Base-by-base conservation (phyloP, 2,888 invertebrate species). In the Kuschelorhynchus macadamiae region DNA sequence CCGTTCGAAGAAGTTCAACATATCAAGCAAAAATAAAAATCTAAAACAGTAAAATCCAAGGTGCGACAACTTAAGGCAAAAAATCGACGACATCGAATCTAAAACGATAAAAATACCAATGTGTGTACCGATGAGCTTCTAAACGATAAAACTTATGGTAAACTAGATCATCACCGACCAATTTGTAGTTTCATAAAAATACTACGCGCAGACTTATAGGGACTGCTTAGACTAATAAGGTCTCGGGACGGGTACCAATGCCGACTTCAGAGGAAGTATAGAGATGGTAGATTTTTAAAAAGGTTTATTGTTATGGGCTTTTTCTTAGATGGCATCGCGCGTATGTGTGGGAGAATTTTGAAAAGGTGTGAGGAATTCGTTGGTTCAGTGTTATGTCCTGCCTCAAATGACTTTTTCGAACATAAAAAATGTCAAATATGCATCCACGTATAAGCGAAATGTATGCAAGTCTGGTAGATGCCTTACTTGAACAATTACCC, bases 91-190 rank as follows among this genome's bases (percentile, higher is more conserved):
- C 21, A 18, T 55, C 25, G 41, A 41, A 25, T n/a, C 41, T 14
- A 36, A 32, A 18, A n/a, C 42, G 30, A 39, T 75, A 72, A 65
- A 71, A 72, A 75, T 75, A 49, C 72, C 73, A 32, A 72, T 61
- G 72, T 65, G 75, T 70, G 65, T 65, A 46, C 33, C 59, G 57
- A 75, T 75, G 66, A 46, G 62, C 67, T 70, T 12, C 63, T 68
- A 67, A 56, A 55, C 72, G 71, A 65, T 72, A 63, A 68, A 56
- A 66, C 71, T 70, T 62, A 72, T 72, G 67, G 71, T 70, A 71
- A 75, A 74, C 75, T 74, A 75, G 75, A 75, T 74, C 74, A 72
- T 70, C 71, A 36, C 46, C 32, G 63, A 56, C 66, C 72, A 72
- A 73, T 74, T 72, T 71, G 74, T 72, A 63, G 11, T 20, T 21